Evolutionary conservation across 2,888 invertebrate species (phyloP).

Genomic region (Creontiades dilutus): DNA sequence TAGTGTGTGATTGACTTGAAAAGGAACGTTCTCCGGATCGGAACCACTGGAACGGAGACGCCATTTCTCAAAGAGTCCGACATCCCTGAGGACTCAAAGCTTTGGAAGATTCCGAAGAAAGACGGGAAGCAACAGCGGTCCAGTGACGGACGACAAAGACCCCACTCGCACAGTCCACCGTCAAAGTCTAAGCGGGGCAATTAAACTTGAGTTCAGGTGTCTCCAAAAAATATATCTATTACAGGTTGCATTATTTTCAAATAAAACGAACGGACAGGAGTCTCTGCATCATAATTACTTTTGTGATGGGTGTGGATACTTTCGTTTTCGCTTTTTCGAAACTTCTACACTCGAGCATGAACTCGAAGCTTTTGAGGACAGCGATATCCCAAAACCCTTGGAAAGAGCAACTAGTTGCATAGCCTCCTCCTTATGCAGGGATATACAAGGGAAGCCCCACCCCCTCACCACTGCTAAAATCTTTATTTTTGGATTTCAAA

Average conservation of each 20-base stretch:
- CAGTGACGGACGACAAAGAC: slow-evolving; percentile 35
- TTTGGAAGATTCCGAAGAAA: slow-evolving; percentile 64
- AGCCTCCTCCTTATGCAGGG: no score
- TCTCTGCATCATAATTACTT: no score
- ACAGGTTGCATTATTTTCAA: slow-evolving; percentile 11
- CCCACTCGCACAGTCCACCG: slow-evolving; percentile 36
- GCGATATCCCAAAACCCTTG: no score
- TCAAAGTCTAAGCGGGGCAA: slow-evolving; percentile 8
- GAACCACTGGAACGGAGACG: slow-evolving; percentile 96
- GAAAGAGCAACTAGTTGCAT: no score
- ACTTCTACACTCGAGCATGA: no score
- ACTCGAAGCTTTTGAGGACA: no score
- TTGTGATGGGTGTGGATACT: no score
- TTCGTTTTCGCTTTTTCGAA: no score
- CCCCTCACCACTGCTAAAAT: no score
- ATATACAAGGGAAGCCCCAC: no score
- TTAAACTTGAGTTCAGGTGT: not conserved
- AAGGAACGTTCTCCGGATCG: slow-evolving; percentile 91
- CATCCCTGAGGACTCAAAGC: slow-evolving; percentile 83
- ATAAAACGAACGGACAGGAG: not conserved
- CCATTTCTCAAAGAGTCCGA: slow-evolving; percentile 90
- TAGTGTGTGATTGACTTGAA: slow-evolving; percentile 95
- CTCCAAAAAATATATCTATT: not conserved
- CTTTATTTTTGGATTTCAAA: no score
- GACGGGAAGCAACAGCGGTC: not conserved